A percentile compares a stretch with the other conserved stretches of the same genome.
These are phyloP conservation scores for Junonia oenone DNA, from an alignment of 2,888 invertebrate species.

Conservation along the genomic window DNA sequence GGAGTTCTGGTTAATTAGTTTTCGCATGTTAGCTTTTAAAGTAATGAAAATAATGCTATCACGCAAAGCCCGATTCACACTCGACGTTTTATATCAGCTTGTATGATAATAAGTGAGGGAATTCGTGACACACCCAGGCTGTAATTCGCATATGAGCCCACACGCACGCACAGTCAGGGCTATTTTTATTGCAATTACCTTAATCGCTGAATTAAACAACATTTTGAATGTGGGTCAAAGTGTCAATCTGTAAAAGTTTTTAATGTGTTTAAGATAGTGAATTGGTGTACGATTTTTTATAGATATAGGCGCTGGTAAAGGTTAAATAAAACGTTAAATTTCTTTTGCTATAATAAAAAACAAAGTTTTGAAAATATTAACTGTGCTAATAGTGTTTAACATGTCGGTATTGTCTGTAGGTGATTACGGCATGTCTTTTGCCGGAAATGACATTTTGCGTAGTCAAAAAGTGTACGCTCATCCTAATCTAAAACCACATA, in stretches of 20 bases:
- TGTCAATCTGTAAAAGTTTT: neutral
- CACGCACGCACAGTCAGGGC: slow-evolving; percentile 37
- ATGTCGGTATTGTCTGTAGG: no score
- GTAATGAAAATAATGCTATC: slow-evolving; percentile 32
- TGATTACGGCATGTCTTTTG: no score
- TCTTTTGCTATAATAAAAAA: no score
- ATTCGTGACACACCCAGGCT: slow-evolving; percentile 46
- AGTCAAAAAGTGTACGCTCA: no score
- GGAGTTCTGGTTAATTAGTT: slow-evolving; percentile 32
- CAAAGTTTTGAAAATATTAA: no score
- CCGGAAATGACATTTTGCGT: no score
- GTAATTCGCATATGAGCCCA: slow-evolving; percentile 36
- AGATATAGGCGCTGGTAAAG: no score
- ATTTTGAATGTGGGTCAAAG: neutral
- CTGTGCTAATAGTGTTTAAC: no score
- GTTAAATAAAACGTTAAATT: no score
- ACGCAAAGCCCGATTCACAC: slow-evolving; percentile 29
- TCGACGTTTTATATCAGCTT: slow-evolving; percentile 15
- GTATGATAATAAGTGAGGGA: slow-evolving; percentile 30
- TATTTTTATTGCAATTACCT: neutral
- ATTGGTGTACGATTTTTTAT: no score
- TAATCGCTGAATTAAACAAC: slow-evolving; percentile 4
- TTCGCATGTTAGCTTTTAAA: slow-evolving; percentile 30
- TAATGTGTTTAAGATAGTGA: no score
- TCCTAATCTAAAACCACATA: no score